Conservation (phyloP, 2,888 invertebrate species). For the Boloria euphrosyne region DNA sequence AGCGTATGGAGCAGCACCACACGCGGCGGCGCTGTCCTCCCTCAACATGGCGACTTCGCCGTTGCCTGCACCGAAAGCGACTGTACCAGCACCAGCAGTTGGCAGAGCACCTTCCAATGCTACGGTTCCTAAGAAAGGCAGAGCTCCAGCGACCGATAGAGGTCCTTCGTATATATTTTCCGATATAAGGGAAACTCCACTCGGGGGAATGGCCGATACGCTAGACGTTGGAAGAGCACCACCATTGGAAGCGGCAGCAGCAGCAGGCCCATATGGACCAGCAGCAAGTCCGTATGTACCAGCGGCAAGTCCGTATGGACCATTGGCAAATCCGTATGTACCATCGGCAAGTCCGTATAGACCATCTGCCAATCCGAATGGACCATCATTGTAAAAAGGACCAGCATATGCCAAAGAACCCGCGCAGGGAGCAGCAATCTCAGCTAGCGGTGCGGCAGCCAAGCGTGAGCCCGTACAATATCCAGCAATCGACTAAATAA, state of each 20-base stretch:
- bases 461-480: conserved; percentile 32
- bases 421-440: conserved; percentile 27
- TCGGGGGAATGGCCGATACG: conserved; percentile 45
- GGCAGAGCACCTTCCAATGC: conserved; percentile 50
- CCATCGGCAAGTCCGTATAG: conserved; percentile 30
- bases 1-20: conserved; percentile 35
- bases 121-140: conserved; percentile 50
- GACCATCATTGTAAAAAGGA: not conserved
- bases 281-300: conserved; percentile 8
- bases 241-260: conserved; percentile 40
- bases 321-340: not conserved
- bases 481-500: conserved; percentile 42
- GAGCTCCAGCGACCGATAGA: conserved; percentile 43
- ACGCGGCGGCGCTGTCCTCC: conserved; percentile 40
- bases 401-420: conserved; percentile 3
- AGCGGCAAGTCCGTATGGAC: not conserved
- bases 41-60: conserved; percentile 43
- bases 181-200: conserved; percentile 47
- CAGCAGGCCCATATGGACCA: conserved; percentile 30
- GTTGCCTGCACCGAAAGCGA: conserved; percentile 48
- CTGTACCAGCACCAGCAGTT: conserved; percentile 50
- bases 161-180: conserved; percentile 51
- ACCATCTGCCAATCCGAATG: conserved; percentile 5
- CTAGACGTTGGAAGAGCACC: conserved; percentile 47
- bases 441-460: conserved; percentile 14